These are phyloP conservation scores for Solen grandis DNA, from an alignment of 1,140 invertebrate genomes.

Conservation along the genomic window DNA sequence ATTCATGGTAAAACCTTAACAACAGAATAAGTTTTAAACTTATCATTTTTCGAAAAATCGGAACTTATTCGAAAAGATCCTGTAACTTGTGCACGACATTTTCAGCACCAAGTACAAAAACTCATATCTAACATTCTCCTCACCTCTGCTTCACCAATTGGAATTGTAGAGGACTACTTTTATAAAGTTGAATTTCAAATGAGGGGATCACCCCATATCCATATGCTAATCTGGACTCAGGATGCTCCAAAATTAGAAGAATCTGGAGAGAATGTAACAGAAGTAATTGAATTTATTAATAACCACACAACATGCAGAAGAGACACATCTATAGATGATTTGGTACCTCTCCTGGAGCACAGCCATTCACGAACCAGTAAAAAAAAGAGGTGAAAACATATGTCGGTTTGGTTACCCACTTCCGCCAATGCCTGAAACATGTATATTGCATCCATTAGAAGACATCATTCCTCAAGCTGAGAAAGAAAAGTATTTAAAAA, in stretches of 20 bases:
- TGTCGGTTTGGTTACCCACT: conserved; percentile 59
- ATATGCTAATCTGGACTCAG: conserved; percentile 79
- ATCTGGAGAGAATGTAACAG: conserved; percentile 10
- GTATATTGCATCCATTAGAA: conserved; percentile 45
- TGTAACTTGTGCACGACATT: conserved; percentile 57
- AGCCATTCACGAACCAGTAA: conserved; percentile 54
- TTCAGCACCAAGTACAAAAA: conserved; percentile 47
- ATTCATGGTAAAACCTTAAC: conserved; percentile 9
- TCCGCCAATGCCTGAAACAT: conserved; percentile 54
- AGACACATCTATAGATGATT: conserved; percentile 1
- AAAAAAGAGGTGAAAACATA: conserved; percentile 23
- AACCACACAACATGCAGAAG: conserved; percentile 39
- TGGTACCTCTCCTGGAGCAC: conserved; percentile 51
- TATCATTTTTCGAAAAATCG: too few species aligned
- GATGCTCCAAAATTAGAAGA: conserved; percentile 70
- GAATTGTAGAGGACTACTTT: too few species aligned
- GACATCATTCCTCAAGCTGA: neutral
- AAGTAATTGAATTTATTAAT: conserved; percentile 54
- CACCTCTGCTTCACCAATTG: conserved; percentile 7
- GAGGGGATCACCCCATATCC: conserved; percentile 78
- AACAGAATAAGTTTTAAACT: neutral
- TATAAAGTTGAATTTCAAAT: too few species aligned
- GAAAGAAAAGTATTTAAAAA: neutral
- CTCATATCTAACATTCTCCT: conserved; percentile 28
- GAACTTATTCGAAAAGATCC: conserved; percentile 60